Percentiles rank a stretch among this genome's conserved stretches.
These are phyloP conservation scores for Notolepis coatsorum DNA, from an alignment of 2,797 vertebrate genomes.

Conservation along the genomic window DNA sequence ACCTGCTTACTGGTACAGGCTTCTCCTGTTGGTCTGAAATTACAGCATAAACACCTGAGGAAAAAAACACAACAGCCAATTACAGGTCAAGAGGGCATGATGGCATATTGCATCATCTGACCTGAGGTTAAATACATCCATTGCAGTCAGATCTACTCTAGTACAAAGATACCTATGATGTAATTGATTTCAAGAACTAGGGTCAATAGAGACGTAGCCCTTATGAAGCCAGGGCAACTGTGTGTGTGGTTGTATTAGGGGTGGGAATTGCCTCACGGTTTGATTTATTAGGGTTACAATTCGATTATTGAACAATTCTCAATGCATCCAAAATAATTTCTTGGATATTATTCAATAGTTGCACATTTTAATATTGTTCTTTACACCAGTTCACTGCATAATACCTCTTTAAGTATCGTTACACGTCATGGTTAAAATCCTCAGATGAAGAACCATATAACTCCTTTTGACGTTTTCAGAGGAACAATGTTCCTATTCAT, in stretches of 20 bases:
- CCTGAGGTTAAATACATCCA: conserved; percentile 24
- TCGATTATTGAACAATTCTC: too few species aligned
- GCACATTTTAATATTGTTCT: too few species aligned
- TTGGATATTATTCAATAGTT: too few species aligned
- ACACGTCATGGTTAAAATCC: too few species aligned
- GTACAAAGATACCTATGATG: conserved; percentile 23
- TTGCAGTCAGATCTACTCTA: not conserved
- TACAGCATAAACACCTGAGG: conserved; percentile 9
- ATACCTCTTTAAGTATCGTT: too few species aligned
- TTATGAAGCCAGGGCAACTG: not conserved
- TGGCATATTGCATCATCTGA: conserved; percentile 22
- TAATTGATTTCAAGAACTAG: conserved; percentile 18
- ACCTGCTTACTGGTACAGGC: conserved; percentile 3
- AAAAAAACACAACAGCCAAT: not conserved
- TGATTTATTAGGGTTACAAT: too few species aligned
- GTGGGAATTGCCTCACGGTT: not conserved
- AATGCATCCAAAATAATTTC: too few species aligned
- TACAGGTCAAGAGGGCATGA: conserved; percentile 26
- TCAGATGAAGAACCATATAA: too few species aligned
- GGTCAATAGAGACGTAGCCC: conserved; percentile 36
- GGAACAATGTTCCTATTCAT: too few species aligned
- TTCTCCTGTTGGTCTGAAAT: conserved; percentile 16
- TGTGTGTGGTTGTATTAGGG: not conserved
- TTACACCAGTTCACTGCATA: too few species aligned
- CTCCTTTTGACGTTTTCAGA: too few species aligned